phyloP scores from a whole-genome alignment of 2,797 vertebrate species.

The Anisognathus igniventris region DNA sequence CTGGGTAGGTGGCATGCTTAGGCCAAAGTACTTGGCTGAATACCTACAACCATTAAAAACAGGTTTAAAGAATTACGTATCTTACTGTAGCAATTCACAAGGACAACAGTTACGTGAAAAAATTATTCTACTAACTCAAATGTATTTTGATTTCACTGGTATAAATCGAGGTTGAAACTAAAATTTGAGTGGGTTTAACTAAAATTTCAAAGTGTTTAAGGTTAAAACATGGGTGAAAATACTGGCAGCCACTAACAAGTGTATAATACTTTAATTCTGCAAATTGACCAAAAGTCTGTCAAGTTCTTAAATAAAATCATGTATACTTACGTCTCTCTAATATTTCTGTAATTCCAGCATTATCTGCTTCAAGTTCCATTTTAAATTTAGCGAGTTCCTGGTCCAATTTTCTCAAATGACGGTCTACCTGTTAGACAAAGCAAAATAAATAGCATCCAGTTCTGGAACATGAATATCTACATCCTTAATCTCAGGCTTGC shows the following conservation, averaged over 20 bases:
- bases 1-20: background rate
- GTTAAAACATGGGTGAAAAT: background rate
- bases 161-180: background rate
- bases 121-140: background rate
- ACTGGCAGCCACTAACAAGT: background rate
- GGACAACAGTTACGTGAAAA: background rate
- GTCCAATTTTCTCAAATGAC: slow-evolving; percentile 95
- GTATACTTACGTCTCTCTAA: slow-evolving; percentile 90
- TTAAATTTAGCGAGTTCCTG: slow-evolving; percentile 98
- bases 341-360: slow-evolving; percentile 98
- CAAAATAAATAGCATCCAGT: slow-evolving; percentile 36
- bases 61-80: background rate
- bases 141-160: background rate
- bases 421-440: slow-evolving; percentile 86
- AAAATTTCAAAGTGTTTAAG: background rate
- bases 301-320: background rate
- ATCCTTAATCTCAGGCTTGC: background rate
- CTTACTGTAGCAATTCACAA: background rate
- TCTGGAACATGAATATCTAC: background rate
- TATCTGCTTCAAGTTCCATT: slow-evolving; percentile 99
- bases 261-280: background rate
- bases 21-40: background rate
- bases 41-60: background rate
- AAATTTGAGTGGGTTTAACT: background rate
- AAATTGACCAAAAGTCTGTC: background rate